These are phyloP conservation scores for Rattus rattus DNA, from an alignment of 2,113 vertebrate species.

Conservation along the genomic window DNA sequence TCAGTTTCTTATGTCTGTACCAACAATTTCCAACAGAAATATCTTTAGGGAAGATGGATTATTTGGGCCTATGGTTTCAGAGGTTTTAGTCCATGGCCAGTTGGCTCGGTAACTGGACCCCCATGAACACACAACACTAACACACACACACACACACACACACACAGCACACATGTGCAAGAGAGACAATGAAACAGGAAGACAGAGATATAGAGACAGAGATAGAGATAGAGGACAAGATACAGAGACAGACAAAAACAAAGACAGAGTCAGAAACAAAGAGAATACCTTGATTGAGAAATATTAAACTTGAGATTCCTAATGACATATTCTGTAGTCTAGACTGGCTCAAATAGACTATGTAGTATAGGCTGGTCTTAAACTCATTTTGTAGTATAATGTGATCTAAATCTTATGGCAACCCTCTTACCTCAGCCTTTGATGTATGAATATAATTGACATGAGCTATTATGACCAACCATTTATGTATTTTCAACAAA, in stretches of 20 bases:
- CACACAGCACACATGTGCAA: too few species aligned
- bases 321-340: not conserved
- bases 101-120: not conserved
- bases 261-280: not conserved
- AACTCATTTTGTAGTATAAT: not conserved
- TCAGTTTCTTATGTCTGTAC: not conserved
- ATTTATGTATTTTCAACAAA: not conserved
- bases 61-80: not conserved
- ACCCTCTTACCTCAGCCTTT: not conserved
- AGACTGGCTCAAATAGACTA: not conserved
- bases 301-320: not conserved
- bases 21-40: not conserved
- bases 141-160: too few species aligned
- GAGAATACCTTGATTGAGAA: not conserved
- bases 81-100: not conserved
- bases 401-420: not conserved
- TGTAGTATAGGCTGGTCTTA: not conserved
- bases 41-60: not conserved
- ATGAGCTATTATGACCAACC: not conserved
- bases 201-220: not conserved
- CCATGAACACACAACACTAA: too few species aligned
- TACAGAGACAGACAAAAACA: not conserved
- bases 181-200: not conserved
- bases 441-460: too few species aligned
- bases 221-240: not conserved